These are phyloP conservation scores for Epinephelus moara DNA, from an alignment of 2,113 vertebrate genomes.

Conservation along the genomic window DNA sequence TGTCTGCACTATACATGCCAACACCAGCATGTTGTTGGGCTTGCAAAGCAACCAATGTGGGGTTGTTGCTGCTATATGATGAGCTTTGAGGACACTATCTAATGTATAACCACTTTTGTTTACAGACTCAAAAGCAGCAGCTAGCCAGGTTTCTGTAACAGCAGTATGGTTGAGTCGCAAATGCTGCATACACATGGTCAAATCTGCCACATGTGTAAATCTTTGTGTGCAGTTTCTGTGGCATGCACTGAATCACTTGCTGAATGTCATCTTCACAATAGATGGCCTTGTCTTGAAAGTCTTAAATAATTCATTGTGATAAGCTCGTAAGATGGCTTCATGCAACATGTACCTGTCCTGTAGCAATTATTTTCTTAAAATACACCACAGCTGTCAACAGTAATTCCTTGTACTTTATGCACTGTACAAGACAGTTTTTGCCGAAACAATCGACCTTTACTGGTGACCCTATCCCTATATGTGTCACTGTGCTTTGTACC, in stretches of 20 bases:
- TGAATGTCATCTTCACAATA: neutral
- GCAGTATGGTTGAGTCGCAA: constrained; percentile 15
- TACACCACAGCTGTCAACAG: neutral
- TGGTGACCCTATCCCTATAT: too few species aligned
- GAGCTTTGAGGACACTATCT: neutral
- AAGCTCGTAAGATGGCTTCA: neutral
- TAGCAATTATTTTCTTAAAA: neutral
- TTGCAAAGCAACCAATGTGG: neutral
- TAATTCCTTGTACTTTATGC: neutral
- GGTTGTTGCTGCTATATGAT: neutral
- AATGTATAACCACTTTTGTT: neutral
- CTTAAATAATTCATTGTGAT: neutral
- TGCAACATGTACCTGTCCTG: neutral
- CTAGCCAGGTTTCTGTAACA: constrained; percentile 16
- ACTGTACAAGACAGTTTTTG: neutral
- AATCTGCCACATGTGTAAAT: neutral
- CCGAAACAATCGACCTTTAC: neutral
- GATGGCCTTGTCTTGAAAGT: neutral
- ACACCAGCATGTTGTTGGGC: too few species aligned
- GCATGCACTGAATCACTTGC: neutral
- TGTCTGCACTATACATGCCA: too few species aligned
- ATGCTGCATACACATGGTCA: neutral
- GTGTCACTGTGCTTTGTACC: too few species aligned
- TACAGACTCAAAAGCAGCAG: neutral
- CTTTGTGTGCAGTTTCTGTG: too few species aligned